Evolutionary conservation across 2,888 invertebrate genomes (phyloP).

Genomic region (Monochamus alternatus): DNA sequence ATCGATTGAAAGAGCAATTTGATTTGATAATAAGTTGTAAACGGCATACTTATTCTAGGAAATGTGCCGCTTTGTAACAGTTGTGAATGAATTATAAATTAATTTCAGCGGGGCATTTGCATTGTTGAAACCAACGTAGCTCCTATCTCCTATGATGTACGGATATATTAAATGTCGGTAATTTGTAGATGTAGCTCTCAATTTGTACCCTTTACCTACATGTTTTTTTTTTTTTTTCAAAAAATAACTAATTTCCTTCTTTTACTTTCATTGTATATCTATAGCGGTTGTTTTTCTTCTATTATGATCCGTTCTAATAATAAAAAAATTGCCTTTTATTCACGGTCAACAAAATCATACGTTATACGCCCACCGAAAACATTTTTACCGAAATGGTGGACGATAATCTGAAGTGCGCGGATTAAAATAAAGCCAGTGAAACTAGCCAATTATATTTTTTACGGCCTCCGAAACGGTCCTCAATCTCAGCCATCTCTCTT

Average conservation of each 20-base stretch:
- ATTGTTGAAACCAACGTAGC: too few species aligned
- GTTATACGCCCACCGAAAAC: constrained; percentile 40
- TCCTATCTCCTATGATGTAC: too few species aligned
- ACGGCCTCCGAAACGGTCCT: not conserved
- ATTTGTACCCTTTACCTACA: too few species aligned
- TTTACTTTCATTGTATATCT: not conserved
- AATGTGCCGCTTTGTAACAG: too few species aligned
- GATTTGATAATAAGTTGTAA: too few species aligned
- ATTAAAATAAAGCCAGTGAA: constrained; percentile 18
- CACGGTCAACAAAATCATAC: constrained; percentile 44
- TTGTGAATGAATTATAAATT: too few species aligned
- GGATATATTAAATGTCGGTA: too few species aligned
- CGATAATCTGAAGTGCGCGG: constrained; percentile 21
- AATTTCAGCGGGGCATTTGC: too few species aligned
- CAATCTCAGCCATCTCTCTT: not conserved
- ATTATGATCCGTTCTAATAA: constrained; percentile 33
- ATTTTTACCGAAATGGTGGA: constrained; percentile 28
- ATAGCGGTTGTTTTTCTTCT: constrained; percentile 19
- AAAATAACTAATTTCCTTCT: not conserved
- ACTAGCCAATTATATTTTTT: constrained; percentile 28
- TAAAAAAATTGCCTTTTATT: constrained; percentile 38
- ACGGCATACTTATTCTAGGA: too few species aligned
- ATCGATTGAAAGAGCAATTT: too few species aligned
- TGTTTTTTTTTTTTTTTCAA: too few species aligned
- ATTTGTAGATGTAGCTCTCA: too few species aligned